A percentile compares a stretch with the other conserved stretches of the same genome.
phyloP scores from a whole-genome alignment of 2,113 vertebrate species.

The Calcarius ornatus region DNA sequence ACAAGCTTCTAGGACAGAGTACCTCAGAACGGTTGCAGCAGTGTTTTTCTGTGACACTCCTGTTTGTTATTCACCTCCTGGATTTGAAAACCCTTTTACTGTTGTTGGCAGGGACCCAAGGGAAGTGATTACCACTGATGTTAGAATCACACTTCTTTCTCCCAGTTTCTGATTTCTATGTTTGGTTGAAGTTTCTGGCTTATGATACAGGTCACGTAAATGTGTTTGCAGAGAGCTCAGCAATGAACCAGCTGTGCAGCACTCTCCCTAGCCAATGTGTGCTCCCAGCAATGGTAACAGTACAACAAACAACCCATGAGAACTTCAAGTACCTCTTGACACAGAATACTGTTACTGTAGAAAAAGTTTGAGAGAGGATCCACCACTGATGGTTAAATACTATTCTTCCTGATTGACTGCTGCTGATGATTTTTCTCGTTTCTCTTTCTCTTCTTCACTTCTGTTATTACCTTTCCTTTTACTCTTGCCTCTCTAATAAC shows the following conservation, averaged over 20 bases:
- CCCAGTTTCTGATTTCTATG: background rate
- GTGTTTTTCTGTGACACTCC: background rate
- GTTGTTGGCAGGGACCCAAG: background rate
- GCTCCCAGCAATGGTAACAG: rapidly evolving
- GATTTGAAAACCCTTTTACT: background rate
- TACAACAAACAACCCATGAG: background rate
- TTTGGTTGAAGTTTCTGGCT: background rate
- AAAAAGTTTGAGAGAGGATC: background rate
- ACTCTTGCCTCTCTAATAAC: background rate
- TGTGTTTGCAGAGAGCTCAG: background rate
- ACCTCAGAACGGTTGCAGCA: background rate
- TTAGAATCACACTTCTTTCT: background rate
- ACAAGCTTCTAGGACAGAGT: background rate
- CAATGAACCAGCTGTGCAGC: background rate
- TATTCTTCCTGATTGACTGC: rapidly evolving
- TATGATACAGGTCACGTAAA: background rate
- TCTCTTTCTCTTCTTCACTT: background rate
- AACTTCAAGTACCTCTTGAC: background rate
- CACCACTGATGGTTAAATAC: background rate
- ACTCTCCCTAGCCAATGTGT: rapidly evolving
- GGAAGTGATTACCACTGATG: background rate
- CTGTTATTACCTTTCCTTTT: background rate
- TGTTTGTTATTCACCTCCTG: background rate
- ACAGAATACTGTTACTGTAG: background rate
- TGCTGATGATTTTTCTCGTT: background rate